These are phyloP conservation scores for Carollia perspicillata DNA, from an alignment of 2,113 vertebrate genomes.

Conservation along the genomic window DNA sequence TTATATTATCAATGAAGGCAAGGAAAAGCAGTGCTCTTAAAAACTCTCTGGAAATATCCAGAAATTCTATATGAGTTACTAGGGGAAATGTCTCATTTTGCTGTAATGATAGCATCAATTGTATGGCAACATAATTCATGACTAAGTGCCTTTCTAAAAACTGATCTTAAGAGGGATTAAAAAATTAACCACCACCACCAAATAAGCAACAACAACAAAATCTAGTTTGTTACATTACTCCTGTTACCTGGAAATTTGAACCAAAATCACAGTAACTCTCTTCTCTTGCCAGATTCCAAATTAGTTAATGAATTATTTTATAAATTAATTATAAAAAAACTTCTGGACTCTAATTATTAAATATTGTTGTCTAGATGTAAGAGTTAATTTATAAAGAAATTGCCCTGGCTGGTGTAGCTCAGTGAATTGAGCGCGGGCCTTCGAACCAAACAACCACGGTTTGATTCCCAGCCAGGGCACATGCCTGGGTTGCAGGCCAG, in stretches of 20 bases:
- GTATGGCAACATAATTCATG: background rate
- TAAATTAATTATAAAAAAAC: background rate
- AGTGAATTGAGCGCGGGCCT: too few species aligned
- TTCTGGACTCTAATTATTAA: background rate
- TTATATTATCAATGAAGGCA: background rate
- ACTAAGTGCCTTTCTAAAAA: background rate
- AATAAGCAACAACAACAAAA: background rate
- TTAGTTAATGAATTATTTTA: background rate
- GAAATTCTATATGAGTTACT: background rate
- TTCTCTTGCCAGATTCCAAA: background rate
- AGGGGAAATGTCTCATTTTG: background rate
- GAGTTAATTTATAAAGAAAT: background rate
- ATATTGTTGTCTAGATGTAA: background rate
- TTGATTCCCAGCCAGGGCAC: too few species aligned
- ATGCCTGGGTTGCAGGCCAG: too few species aligned
- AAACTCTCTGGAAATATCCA: background rate
- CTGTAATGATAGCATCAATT: background rate
- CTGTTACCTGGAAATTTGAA: background rate
- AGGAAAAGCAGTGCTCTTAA: background rate
- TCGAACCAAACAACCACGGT: too few species aligned
- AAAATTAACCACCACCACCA: background rate
- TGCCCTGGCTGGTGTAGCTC: too few species aligned
- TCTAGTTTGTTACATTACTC: background rate
- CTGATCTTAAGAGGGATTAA: background rate
- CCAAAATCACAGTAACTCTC: background rate